Evolutionary conservation across 2,888 invertebrate species (phyloP).

Genomic region (Steromphala cineraria): DNA sequence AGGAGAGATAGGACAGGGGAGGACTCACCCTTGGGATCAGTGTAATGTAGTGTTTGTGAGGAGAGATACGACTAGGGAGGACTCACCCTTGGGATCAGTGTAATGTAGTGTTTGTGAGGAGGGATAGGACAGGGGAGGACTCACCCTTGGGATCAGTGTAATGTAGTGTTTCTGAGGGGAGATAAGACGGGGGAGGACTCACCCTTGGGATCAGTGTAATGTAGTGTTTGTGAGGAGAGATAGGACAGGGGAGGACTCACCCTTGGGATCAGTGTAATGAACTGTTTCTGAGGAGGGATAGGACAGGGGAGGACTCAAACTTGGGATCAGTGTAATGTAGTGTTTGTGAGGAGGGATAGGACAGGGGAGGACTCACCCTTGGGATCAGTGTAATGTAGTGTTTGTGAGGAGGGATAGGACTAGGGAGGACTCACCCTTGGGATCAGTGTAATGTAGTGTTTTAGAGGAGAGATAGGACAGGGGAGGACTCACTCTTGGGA

Average conservation of each 20-base stretch:
- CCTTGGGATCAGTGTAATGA: constrained; percentile 53
- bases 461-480: no score
- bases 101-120: not conserved
- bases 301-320: constrained; percentile 39
- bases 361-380: constrained; percentile 44
- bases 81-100: constrained; percentile 60
- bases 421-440: constrained; percentile 50
- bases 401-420: no score
- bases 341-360: no score
- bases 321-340: constrained; percentile 49
- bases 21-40: constrained; percentile 57
- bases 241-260: constrained; percentile 34
- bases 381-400: constrained; percentile 46
- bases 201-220: constrained; percentile 58
- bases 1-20: no score
- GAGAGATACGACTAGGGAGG: no score
- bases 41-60: constrained; percentile 21
- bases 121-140: not conserved
- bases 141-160: constrained; percentile 60
- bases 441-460: constrained; percentile 38
- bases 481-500: constrained; percentile 53
- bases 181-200: constrained; percentile 6
- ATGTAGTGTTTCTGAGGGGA: no score
- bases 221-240: no score
- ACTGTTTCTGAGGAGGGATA: no score